These are phyloP conservation scores for Oenanthe oenanthe DNA, from an alignment of 2,113 vertebrate species.

Conservation along the genomic window DNA sequence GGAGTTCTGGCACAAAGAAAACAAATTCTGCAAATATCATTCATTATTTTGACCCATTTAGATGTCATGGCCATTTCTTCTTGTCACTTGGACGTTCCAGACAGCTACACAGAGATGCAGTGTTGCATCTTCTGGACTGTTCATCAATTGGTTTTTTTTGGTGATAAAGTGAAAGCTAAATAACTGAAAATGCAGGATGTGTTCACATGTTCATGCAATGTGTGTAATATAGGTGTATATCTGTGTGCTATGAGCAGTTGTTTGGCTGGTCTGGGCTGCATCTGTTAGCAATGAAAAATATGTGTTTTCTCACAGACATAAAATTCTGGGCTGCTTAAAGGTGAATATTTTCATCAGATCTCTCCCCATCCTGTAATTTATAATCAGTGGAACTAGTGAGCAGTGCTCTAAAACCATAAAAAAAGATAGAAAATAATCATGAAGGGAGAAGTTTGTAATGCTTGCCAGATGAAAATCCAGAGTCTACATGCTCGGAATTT, in stretches of 20 bases:
- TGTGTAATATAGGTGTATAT: constrained; percentile 8
- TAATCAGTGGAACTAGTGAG: constrained; percentile 55
- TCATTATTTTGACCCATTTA: neutral
- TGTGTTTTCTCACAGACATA: constrained; percentile 67
- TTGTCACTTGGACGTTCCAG: neutral
- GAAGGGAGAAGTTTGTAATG: constrained; percentile 50
- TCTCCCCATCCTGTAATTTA: constrained; percentile 60
- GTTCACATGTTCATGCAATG: neutral
- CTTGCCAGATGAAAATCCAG: constrained; percentile 67
- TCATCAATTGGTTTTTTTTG: constrained; percentile 30
- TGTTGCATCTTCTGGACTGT: neutral
- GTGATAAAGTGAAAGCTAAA: constrained; percentile 1
- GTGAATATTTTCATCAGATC: constrained; percentile 52
- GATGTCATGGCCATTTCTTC: neutral
- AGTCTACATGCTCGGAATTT: constrained; percentile 16
- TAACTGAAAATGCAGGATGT: neutral
- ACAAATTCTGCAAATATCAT: neutral
- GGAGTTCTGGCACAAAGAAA: neutral
- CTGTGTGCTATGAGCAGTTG: neutral
- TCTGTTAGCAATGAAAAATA: constrained; percentile 79
- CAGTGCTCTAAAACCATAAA: neutral
- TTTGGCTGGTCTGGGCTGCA: constrained; percentile 54
- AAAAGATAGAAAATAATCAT: constrained; percentile 52
- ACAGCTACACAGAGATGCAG: neutral
- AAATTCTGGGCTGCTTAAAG: constrained; percentile 68